Evolutionary conservation across 2,113 vertebrate genomes (phyloP), one percentile per base, ranked within the genome.

Genomic region (Grallaria varia): DNA sequence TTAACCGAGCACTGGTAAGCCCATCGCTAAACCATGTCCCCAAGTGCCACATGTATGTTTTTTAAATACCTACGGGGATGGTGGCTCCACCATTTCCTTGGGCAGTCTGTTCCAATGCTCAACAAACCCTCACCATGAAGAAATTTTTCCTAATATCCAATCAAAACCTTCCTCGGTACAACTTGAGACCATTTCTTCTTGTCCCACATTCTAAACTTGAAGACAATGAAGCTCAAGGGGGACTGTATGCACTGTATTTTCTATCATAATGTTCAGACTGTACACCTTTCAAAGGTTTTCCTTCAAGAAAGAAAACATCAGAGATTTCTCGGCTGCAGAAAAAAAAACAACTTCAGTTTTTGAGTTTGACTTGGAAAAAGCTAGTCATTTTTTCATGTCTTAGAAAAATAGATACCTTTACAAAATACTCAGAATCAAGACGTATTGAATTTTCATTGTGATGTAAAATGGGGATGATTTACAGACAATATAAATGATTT

Each of bases 381-480:
- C 4, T 28, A 95, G 72, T 33, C 0, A 87, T 82, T 81, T 89
- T 89, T 78, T 88, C 49, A 87, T 75, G 17, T 85, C 84, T 94
- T 89, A 50, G 68, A 53, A 91, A 95, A 96, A 91, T 2, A 93
- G 78, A 55, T 60, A 78, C 13, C 80, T 95, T 89, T 74, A 92
- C 44, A 94, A 90, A 95, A 42, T 35, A 63, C 27, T 77, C 1
- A 0, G 85, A 90, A 80, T 56, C 49, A 92, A 82, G 80, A 91
- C 19, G 62, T 24, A 91, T 71, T 87, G 90, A 84, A 44, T 82
- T 89, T 90, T 93, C 52, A 90, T 20, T 60, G 45, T 67, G 60
- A 93, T 66, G 85, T 47, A 95, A 95, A 92, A 91, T 67, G 45
- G 25, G 37, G 24, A 88, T 91, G 71, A 96, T 91, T 89, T 93